Base-by-base conservation (phyloP, 2,888 invertebrate genomes). In the Ephialtes manifestator region DNA sequence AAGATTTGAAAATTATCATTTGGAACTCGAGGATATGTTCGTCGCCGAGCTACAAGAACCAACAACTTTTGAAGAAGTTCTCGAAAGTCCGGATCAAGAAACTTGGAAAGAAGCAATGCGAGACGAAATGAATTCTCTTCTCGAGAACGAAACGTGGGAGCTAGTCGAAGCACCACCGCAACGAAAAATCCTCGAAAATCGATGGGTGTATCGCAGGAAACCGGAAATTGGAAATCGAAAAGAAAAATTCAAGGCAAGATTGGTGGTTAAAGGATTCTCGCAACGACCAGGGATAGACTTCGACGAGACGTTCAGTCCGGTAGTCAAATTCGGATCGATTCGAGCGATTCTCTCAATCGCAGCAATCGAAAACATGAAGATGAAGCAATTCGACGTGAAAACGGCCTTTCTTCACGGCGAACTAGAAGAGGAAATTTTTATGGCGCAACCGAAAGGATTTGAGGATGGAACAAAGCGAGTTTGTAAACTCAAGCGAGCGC, bases 301-400 rank as follows among this genome's bases (percentile, higher is more conserved):
- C 24, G 76, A 71, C 1, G 76, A 82, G 31, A 82, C 81, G 0
- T 76, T 76, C 15, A 71, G 76, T 8, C 76, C 81, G 1, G 76
- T 76, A 1, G 76, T 71, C 5, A 81, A 83, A 43, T 83, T 77
- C 39, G 68, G 24, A 1, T 86, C 81, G 5, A 48, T 86, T 7
- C 68, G 81, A 15, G 28, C 81, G 0, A 58, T 91, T 1, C 77
- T 91, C 2, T 81, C 87, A 55, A 55, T 90, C 2, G 87, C 87
- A 28, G 89, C 88, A 2, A 60, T 60, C 60, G n/a, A n/a, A n/a
- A n/a, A n/a, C n/a, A n/a, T n/a, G n/a, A n/a, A n/a, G n/a, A n/a
- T n/a, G n/a, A n/a, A n/a, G n/a, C n/a, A n/a, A n/a, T n/a, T n/a
- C n/a, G n/a, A n/a, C n/a, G n/a, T n/a, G n/a, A n/a, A n/a, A n/a